Evolutionary conservation across 2,888 invertebrate genomes (phyloP).

Genomic region (Thereva nobilitata): DNA sequence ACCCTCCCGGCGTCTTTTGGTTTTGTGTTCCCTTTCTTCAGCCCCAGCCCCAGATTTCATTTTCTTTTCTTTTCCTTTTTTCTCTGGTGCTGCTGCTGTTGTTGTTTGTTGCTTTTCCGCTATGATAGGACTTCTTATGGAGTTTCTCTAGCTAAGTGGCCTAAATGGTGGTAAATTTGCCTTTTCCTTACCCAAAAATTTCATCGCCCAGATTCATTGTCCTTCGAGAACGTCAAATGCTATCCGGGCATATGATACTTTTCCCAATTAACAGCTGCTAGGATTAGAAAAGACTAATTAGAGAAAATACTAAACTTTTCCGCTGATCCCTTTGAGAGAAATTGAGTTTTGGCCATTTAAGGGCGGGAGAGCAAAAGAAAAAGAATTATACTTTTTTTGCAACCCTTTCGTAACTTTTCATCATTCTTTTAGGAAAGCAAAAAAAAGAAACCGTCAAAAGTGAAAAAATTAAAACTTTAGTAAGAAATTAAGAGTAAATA

Average conservation of each 20-base stretch:
- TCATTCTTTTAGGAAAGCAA: too few species aligned
- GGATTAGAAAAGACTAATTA: conserved; percentile 22
- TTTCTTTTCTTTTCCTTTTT: conserved; percentile 12
- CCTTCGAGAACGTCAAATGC: conserved; percentile 16
- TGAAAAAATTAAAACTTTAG: too few species aligned
- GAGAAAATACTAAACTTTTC: conserved; percentile 8
- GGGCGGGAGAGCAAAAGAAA: conserved; percentile 1
- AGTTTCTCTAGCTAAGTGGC: conserved; percentile 16
- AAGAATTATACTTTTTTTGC: too few species aligned
- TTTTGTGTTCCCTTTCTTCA: background rate
- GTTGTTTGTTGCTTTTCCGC: conserved; percentile 1
- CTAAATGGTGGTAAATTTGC: conserved; percentile 20
- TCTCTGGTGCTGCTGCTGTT: background rate
- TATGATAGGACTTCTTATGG: conserved; percentile 27
- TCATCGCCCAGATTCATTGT: conserved; percentile 15
- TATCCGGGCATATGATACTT: conserved; percentile 24
- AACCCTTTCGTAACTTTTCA: conserved; percentile 2
- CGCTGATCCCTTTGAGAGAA: conserved; percentile 8
- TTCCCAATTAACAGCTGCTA: conserved; percentile 30
- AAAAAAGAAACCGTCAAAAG: too few species aligned
- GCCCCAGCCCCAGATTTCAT: background rate
- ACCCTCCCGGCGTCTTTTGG: conserved; percentile 38
- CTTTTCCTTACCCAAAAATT: background rate
- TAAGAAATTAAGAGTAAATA: too few species aligned
- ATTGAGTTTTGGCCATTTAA: conserved; percentile 16